Conservation (phyloP, 2,113 vertebrate species). For the Phoxinus phoxinus region DNA sequence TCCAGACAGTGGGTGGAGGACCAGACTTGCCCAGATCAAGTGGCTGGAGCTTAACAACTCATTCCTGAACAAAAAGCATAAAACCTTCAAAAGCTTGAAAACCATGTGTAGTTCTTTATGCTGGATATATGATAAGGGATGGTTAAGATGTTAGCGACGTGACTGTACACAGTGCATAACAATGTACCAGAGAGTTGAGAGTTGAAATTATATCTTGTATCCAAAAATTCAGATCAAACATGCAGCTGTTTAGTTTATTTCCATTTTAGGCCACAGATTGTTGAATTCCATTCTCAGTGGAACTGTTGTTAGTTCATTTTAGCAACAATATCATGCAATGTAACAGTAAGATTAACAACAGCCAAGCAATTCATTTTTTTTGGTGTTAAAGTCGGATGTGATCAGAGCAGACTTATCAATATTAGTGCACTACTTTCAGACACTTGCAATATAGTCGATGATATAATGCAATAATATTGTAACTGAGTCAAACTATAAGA, state of each 20-base stretch:
- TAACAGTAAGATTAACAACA: slow-evolving; percentile 1
- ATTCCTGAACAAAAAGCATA: slow-evolving; percentile 32
- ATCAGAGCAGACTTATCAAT: not conserved
- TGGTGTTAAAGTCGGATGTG: not conserved
- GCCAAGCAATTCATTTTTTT: not conserved
- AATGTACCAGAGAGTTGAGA: not conserved
- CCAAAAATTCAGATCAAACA: slow-evolving; percentile 14
- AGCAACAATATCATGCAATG: not conserved
- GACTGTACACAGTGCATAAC: not conserved
- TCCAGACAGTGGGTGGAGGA: slow-evolving; percentile 41
- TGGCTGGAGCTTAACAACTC: slow-evolving; percentile 28
- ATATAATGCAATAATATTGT: not conserved
- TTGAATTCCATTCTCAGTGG: slow-evolving; percentile 12
- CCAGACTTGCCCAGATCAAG: slow-evolving; percentile 39
- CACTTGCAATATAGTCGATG: not conserved
- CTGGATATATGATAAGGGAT: not conserved
- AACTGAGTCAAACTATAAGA: too few relatives aligned
- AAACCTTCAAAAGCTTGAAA: slow-evolving; percentile 26
- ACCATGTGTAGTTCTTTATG: not conserved
- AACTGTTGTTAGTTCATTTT: not conserved
- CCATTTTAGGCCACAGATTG: slow-evolving; percentile 16
- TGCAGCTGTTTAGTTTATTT: slow-evolving; percentile 17
- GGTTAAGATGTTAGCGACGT: not conserved
- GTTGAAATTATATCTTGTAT: not conserved
- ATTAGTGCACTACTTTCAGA: not conserved